Conservation (phyloP, 2,113 vertebrate genomes). For the Hydrochoerus hydrochaeris region DNA sequence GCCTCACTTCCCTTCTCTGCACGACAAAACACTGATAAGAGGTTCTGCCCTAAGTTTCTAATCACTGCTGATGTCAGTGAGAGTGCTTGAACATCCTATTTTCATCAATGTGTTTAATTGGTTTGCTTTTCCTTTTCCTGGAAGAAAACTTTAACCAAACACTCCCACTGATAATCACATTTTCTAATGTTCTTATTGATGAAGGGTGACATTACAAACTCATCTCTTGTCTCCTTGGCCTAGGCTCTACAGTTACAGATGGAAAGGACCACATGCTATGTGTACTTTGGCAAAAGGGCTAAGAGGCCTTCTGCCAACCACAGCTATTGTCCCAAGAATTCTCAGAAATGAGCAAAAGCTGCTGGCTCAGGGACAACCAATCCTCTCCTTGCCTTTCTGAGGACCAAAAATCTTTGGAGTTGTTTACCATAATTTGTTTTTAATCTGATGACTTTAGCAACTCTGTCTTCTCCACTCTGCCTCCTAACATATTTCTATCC, state of each 20-base stretch:
- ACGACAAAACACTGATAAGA: not conserved
- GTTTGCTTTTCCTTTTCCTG: not conserved
- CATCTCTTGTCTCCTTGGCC: slow-evolving; percentile 45
- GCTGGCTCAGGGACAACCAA: slow-evolving; percentile 36
- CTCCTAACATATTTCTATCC: slow-evolving; percentile 12
- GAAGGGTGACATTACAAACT: slow-evolving; percentile 15
- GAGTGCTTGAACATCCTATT: not conserved
- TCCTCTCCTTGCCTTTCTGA: not conserved
- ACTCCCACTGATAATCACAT: not conserved
- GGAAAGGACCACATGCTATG: slow-evolving; percentile 49
- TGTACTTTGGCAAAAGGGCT: slow-evolving; percentile 68
- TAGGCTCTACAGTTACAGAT: slow-evolving; percentile 27
- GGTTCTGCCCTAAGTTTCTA: not conserved
- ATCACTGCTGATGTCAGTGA: not conserved
- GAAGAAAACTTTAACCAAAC: slow-evolving; percentile 25
- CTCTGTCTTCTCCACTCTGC: not conserved
- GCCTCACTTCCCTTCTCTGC: not conserved
- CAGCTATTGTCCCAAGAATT: slow-evolving; percentile 64
- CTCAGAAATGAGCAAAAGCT: slow-evolving; percentile 76
- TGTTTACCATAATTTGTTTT: slow-evolving; percentile 44
- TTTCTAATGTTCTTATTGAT: slow-evolving; percentile 46
- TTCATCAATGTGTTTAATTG: slow-evolving; percentile 40
- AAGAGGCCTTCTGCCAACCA: slow-evolving; percentile 41
- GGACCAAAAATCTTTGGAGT: not conserved
- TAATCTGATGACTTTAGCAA: slow-evolving; percentile 43